These are phyloP conservation scores for Drosophila peninsularis DNA, from an alignment of 2,888 invertebrate species.

Conservation along the genomic window DNA sequence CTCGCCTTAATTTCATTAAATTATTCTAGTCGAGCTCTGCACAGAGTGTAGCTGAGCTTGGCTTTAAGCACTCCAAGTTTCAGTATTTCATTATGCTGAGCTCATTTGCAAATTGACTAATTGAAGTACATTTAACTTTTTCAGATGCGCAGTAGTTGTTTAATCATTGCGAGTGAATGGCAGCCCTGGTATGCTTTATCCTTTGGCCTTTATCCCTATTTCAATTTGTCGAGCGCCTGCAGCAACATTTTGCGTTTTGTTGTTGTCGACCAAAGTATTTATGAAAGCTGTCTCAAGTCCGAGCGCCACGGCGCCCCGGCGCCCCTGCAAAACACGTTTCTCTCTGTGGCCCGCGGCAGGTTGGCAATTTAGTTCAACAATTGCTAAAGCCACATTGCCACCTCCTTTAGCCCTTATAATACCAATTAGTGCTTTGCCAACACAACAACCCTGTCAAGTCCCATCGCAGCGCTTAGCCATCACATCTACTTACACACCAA, in stretches of 20 bases:
- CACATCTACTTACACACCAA: conserved; percentile 17
- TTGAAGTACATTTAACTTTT: conserved; percentile 11
- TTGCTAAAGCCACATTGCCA: conserved; percentile 13
- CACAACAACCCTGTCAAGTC: not conserved
- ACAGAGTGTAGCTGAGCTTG: not conserved
- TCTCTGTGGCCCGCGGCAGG: conserved; percentile 7
- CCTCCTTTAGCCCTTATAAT: conserved; percentile 14
- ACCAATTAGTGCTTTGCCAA: conserved; percentile 42
- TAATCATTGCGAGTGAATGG: not conserved
- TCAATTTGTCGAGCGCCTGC: conserved; percentile 11
- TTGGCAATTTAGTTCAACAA: conserved; percentile 14
- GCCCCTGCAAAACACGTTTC: not conserved
- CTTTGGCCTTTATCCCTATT: not conserved
- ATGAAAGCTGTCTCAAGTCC: conserved; percentile 20
- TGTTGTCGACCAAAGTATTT: conserved; percentile 20
- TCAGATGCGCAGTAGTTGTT: not conserved
- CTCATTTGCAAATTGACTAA: conserved; percentile 14
- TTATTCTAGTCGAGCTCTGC: not conserved
- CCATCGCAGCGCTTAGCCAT: conserved; percentile 16
- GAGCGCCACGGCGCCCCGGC: not conserved
- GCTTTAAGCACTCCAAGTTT: not conserved
- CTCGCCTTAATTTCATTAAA: not conserved
- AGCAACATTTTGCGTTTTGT: conserved; percentile 10
- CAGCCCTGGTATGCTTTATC: not conserved
- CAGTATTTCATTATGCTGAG: not conserved